Evolutionary conservation across 2,113 vertebrate genomes (phyloP).

Genomic region (Lota lota): DNA sequence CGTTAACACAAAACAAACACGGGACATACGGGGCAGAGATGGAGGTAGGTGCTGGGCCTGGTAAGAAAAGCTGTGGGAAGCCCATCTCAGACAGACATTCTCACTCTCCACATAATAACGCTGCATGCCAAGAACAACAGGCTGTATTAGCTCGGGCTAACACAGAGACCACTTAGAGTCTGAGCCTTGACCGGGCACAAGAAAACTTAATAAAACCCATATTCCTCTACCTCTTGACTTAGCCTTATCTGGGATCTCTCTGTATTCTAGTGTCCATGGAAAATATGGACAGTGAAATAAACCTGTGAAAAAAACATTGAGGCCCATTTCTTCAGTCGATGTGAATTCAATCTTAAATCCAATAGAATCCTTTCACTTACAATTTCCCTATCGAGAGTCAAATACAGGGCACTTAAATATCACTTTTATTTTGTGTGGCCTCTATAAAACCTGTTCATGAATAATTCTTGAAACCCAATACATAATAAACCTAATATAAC

Average conservation of each 20-base stretch:
- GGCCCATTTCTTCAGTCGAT: too few species aligned
- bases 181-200: background rate
- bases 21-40: slow-evolving; percentile 20
- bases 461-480: too few species aligned
- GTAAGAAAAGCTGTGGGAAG: slow-evolving; percentile 6
- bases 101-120: slow-evolving; percentile 25
- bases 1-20: too few species aligned
- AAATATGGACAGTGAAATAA: background rate
- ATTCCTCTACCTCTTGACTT: background rate
- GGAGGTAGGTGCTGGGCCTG: too few species aligned
- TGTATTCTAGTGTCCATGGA: background rate
- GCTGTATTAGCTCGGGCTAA: background rate
- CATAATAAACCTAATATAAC: too few species aligned
- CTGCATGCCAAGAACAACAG: slow-evolving; percentile 45
- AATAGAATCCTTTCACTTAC: too few species aligned
- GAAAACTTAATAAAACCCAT: background rate
- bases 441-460: too few species aligned
- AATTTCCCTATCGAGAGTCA: too few species aligned
- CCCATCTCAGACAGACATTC: slow-evolving; percentile 27
- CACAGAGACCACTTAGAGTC: background rate
- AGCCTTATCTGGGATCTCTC: background rate
- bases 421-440: too few species aligned
- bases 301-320: too few species aligned
- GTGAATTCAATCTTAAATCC: too few species aligned
- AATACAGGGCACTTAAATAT: too few species aligned